Conservation (phyloP, 1,140 invertebrate species). For the Armadillidium nasatum region DNA sequence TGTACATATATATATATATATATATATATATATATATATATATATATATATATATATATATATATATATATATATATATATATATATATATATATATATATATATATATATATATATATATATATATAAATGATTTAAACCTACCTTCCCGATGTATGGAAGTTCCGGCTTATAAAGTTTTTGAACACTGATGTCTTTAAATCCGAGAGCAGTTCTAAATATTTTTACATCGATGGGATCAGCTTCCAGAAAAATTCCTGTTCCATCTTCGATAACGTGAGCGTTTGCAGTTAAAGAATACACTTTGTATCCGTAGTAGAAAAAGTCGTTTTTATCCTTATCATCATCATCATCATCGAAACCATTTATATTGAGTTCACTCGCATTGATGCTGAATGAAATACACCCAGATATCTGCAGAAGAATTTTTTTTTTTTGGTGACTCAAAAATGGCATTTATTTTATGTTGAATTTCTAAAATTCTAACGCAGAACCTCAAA, state of each 20-base stretch:
- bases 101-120: too few relatives aligned
- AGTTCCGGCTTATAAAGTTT: conserved; percentile 16
- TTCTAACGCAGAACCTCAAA: too few relatives aligned
- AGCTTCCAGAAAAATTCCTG: neutral
- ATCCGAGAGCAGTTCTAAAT: conserved; percentile 10
- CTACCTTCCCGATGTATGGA: neutral
- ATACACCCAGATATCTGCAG: conserved; percentile 23
- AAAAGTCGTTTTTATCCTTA: too few relatives aligned
- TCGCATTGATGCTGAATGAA: neutral
- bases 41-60: too few relatives aligned
- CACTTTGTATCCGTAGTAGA: conserved; percentile 4
- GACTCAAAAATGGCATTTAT: too few relatives aligned
- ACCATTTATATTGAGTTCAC: conserved; percentile 17
- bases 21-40: too few relatives aligned
- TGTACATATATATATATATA: too few relatives aligned
- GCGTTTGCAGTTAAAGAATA: conserved; percentile 8
- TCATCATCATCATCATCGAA: too few relatives aligned
- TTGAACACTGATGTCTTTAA: neutral
- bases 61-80: too few relatives aligned
- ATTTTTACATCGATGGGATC: neutral
- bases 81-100: too few relatives aligned
- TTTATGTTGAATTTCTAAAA: too few relatives aligned
- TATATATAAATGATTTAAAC: neutral
- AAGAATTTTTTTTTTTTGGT: neutral
- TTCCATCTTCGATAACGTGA: conserved; percentile 16